Conservation (phyloP, 2,113 vertebrate genomes). For the Malurus elegans region DNA sequence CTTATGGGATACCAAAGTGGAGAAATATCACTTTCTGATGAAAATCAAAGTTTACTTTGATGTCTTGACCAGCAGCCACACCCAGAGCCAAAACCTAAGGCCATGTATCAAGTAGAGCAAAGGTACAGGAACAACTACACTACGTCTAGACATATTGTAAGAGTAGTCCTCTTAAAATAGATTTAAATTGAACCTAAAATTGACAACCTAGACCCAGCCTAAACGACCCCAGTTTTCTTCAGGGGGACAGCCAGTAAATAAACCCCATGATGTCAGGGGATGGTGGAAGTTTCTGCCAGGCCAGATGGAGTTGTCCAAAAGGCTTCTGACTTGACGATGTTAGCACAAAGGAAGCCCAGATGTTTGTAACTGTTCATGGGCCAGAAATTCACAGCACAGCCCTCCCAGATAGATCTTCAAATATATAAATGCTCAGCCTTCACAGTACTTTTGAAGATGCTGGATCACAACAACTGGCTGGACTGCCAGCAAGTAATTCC, state of each 20-base stretch:
- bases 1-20: neutral
- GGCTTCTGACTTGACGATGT: neutral
- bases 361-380: neutral
- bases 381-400: neutral
- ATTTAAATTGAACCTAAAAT: neutral
- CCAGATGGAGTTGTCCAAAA: neutral
- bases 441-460: neutral
- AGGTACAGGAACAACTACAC: accelerated
- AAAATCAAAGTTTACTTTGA: neutral
- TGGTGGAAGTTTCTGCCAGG: neutral
- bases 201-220: neutral
- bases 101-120: neutral
- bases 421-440: neutral
- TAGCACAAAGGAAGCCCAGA: neutral
- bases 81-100: neutral
- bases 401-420: neutral
- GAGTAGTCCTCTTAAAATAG: neutral
- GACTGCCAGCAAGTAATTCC: neutral
- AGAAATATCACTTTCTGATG: neutral
- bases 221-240: neutral
- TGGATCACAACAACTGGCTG: neutral
- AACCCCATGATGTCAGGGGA: neutral
- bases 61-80: neutral
- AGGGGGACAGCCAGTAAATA: neutral
- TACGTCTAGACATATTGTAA: neutral